Conservation (phyloP, 2,113 vertebrate species). For the Puffinus mauretanicus region DNA sequence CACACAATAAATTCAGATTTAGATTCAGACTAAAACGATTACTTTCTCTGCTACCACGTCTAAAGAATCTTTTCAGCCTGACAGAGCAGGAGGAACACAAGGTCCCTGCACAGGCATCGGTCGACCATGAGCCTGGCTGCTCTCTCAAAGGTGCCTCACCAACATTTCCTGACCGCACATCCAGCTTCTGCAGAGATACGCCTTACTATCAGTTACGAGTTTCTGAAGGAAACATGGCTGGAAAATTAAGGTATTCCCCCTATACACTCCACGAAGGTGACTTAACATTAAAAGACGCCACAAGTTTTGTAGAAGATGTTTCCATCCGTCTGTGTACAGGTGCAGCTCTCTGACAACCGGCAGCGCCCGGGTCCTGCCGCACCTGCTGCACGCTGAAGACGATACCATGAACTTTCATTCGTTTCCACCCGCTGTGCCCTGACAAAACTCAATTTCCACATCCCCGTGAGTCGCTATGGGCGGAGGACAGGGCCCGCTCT, state of each 20-base stretch:
- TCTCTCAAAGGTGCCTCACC: neutral
- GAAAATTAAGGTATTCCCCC: neutral
- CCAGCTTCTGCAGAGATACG: neutral
- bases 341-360: neutral
- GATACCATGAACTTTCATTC: neutral
- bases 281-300: neutral
- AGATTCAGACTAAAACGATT: neutral
- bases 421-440: neutral
- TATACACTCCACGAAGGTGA: neutral
- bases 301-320: neutral
- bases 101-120: fast-evolving
- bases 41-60: neutral
- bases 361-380: neutral
- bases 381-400: neutral
- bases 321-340: neutral
- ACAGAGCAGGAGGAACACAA: neutral
- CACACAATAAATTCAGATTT: neutral
- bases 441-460: neutral
- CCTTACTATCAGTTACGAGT: fast-evolving
- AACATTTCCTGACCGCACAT: neutral
- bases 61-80: neutral
- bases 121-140: neutral
- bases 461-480: neutral
- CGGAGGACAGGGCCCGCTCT: neutral
- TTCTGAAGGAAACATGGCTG: neutral